Evolutionary conservation across 2,888 invertebrate species (phyloP).

Genomic region (Leucophenga montana): DNA sequence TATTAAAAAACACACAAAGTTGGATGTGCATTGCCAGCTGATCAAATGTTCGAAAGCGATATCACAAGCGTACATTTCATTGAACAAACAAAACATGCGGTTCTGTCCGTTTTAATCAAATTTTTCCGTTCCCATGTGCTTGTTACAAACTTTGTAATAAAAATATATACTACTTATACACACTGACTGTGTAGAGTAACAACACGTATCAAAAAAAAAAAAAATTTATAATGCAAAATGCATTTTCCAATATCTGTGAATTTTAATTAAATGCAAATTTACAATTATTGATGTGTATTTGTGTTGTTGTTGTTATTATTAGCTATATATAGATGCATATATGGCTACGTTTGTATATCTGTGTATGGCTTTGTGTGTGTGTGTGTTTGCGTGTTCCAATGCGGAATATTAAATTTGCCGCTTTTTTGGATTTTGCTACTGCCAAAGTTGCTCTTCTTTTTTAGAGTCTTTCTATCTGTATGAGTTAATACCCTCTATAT

Average conservation of each 20-base stretch:
- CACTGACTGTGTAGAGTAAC: too few relatives aligned
- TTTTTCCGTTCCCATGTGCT: too few relatives aligned
- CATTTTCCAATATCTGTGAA: slow-evolving; percentile 54
- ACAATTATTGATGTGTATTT: slow-evolving; percentile 36
- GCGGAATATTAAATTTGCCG: slow-evolving; percentile 10
- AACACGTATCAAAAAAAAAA: too few relatives aligned
- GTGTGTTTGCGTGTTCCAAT: background rate
- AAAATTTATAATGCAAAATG: too few relatives aligned
- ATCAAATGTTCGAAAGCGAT: too few relatives aligned
- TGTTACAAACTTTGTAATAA: too few relatives aligned
- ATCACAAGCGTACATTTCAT: too few relatives aligned
- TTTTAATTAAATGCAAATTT: slow-evolving; percentile 62
- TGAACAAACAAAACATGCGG: too few relatives aligned
- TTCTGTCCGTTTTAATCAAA: too few relatives aligned
- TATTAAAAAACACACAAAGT: too few relatives aligned
- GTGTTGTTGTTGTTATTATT: background rate
- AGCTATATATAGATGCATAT: background rate
- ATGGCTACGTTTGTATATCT: slow-evolving; percentile 33
- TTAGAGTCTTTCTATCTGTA: background rate
- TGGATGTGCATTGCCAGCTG: too few relatives aligned
- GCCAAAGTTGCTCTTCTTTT: background rate
- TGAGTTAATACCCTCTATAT: background rate
- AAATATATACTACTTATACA: too few relatives aligned
- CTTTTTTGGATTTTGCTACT: background rate
- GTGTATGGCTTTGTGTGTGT: background rate